Percentiles rank a stretch among this genome's conserved stretches.
phyloP scores from a whole-genome alignment of 1,140 invertebrate species.

The Neocloeon triangulifer region DNA sequence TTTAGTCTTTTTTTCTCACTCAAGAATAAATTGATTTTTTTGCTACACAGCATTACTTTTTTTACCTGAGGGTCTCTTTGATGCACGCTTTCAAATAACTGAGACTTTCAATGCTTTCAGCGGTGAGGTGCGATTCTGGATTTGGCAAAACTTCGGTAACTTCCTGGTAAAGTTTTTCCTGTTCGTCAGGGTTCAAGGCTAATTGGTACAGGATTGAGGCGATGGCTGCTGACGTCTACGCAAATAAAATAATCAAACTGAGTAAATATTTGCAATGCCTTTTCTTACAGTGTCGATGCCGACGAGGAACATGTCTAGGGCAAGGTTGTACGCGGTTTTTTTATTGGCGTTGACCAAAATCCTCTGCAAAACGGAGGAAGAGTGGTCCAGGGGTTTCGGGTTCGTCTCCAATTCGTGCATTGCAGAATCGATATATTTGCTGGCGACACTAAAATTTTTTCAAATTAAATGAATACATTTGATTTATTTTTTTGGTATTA shows the following conservation, averaged over 20 bases:
- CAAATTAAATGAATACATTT: neutral
- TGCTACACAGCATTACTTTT: neutral
- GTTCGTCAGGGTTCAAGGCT: constrained; percentile 46
- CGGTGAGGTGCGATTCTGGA: constrained; percentile 27
- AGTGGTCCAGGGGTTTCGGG: constrained; percentile 15
- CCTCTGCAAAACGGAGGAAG: constrained; percentile 36
- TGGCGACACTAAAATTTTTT: neutral
- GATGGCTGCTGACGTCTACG: constrained; percentile 52
- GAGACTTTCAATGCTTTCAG: constrained; percentile 39
- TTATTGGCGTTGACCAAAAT: constrained; percentile 30
- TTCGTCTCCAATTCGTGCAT: neutral
- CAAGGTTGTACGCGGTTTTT: constrained; percentile 49
- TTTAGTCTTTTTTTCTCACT: neutral
- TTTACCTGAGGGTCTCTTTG: constrained; percentile 67
- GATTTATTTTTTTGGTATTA: too few relatives aligned
- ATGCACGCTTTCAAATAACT: constrained; percentile 68
- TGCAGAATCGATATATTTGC: neutral
- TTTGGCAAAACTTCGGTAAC: constrained; percentile 32
- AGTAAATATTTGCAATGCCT: constrained; percentile 1
- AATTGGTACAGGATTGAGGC: constrained; percentile 60
- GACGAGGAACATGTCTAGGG: constrained; percentile 63
- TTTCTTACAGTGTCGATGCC: constrained; percentile 59
- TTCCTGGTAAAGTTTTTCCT: constrained; percentile 46
- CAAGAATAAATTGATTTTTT: constrained; percentile 4
- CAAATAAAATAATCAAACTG: constrained; percentile 1